Evolutionary conservation across 2,888 invertebrate species (phyloP), one percentile per base, ranked within the genome.

Genomic region (Rhopalosiphum nymphaeae): DNA sequence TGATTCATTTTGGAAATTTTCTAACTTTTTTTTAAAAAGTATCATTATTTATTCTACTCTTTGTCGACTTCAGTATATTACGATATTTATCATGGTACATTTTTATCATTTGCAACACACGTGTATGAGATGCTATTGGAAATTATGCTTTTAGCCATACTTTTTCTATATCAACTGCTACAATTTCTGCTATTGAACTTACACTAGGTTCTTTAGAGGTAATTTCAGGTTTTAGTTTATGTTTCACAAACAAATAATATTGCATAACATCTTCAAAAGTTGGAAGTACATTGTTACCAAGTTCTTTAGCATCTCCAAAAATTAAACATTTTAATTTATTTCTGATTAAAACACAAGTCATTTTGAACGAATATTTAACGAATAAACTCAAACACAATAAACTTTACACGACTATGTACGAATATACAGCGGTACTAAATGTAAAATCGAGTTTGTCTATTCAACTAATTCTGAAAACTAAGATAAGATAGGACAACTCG

Each of bases 11-110:
- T 86, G 53, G 36, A 49, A 36, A 46, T 91, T 67, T 78, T 49
- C 67, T 25, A 91, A 67, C n/a, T 91, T 91, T 67, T 78, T 67
- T 78, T 91, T 91, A 9, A 9, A 78, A 29, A n/a, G n/a, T 78
- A n/a, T 91, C 67, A 91, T 61, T 91, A 61, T 42, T 91, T n/a
- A 91, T 44, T 91, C 56, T 61, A 46, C 44, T 49, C 26, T 91
- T 78, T 2, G n/a, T 78, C 44, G 78, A 78, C 78, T 42, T 78
- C 29, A n/a, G 78, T 78, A 91, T 67, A 91, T 91, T 91, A 25
- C 53, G 13, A 91, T 78, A 91, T 61, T 78, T 91, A 49, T 91
- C n/a, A 91, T 91, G 78, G 78, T 78, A 36, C 7, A 36, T 16
- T 78, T 49, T 57, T 89, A 11, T 90, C 61, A 90, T 53, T 29